Percentiles rank a stretch among this genome's conserved stretches.
phyloP scores from a whole-genome alignment of 2,888 invertebrate species.

The Poecilobothrus nobilitatus region DNA sequence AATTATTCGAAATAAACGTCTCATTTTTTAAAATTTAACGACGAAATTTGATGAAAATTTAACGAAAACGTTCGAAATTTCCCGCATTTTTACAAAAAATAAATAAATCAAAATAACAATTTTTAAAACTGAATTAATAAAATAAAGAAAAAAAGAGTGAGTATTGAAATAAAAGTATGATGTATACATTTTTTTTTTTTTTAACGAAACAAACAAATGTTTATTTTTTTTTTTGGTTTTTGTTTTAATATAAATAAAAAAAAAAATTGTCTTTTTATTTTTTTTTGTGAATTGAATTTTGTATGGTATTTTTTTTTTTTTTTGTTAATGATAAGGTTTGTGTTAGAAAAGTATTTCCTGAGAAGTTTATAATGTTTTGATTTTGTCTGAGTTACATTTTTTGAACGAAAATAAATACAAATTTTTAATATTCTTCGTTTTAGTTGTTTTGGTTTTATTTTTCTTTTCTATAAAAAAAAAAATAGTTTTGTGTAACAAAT shows the following conservation, averaged over 20 bases:
- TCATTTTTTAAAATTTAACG: neutral
- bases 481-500: too few relatives aligned
- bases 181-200: neutral
- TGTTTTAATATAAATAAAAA: neutral
- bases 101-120: too few relatives aligned
- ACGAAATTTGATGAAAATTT: neutral
- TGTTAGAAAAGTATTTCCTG: too few relatives aligned
- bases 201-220: neutral
- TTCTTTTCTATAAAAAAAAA: too few relatives aligned
- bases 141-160: constrained; percentile 44
- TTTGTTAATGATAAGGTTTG: neutral
- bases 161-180: constrained; percentile 31
- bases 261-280: neutral
- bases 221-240: neutral
- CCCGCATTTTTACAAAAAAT: neutral
- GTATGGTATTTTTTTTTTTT: neutral
- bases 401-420: too few relatives aligned
- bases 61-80: neutral
- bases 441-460: too few relatives aligned
- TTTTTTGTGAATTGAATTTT: neutral
- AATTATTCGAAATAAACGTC: neutral
- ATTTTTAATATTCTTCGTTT: too few relatives aligned
- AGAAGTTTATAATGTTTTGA: too few relatives aligned
- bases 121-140: neutral
- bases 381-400: too few relatives aligned